phyloP scores from a whole-genome alignment of 1,140 invertebrate genomes.

The Drosophila obscura region DNA sequence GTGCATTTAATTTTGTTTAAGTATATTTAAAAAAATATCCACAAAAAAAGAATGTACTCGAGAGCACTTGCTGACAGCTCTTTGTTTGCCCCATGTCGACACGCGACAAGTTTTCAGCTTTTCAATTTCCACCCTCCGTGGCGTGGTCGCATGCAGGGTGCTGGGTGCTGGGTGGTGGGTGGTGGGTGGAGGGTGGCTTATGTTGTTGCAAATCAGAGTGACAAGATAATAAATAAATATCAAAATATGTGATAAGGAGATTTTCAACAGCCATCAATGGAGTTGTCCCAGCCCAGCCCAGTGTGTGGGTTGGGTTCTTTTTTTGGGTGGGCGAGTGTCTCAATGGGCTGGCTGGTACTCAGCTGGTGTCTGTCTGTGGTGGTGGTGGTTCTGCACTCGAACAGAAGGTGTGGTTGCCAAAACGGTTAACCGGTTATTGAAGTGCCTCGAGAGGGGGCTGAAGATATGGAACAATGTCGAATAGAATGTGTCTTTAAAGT shows the following conservation, averaged over 20 bases:
- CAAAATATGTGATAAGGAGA: slow-evolving; percentile 82
- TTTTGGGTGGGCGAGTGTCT: neutral
- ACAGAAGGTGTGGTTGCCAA: neutral
- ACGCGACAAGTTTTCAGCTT: slow-evolving; percentile 66
- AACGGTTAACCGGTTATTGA: slow-evolving; percentile 5
- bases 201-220: slow-evolving; percentile 70
- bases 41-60: slow-evolving; percentile 46
- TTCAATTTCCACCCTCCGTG: neutral
- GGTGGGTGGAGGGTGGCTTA: slow-evolving; percentile 50
- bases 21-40: slow-evolving; percentile 64
- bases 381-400: too few species aligned
- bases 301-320: neutral
- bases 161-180: too few species aligned
- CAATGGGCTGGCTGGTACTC: neutral
- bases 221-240: slow-evolving; percentile 84
- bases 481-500: neutral
- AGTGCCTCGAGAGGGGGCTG: neutral
- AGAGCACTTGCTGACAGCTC: slow-evolving; percentile 75
- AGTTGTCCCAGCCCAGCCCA: slow-evolving; percentile 2
- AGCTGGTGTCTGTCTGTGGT: neutral
- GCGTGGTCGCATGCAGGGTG: neutral
- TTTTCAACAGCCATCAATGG: slow-evolving; percentile 55
- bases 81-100: slow-evolving; percentile 60
- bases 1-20: slow-evolving; percentile 78
- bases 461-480: neutral